Conservation (phyloP, 2,888 invertebrate genomes). For the Fragum fragum region DNA sequence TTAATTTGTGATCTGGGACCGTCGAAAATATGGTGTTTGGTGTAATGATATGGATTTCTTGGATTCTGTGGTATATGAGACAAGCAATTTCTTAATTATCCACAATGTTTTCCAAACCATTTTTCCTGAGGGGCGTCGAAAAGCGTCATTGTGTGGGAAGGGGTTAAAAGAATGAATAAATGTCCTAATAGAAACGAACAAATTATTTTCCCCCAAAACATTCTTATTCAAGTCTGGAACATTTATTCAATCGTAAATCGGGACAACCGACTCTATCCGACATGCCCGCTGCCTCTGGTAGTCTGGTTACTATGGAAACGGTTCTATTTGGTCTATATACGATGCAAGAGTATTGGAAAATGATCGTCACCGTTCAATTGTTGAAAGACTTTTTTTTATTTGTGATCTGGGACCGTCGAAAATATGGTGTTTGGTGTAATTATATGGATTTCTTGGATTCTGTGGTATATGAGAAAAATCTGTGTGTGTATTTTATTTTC, state of each 20-base stretch:
- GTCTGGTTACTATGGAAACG: slow-evolving; percentile 16
- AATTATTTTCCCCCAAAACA: too few relatives aligned
- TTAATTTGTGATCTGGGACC: background rate
- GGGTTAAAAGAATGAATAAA: too few relatives aligned
- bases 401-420: background rate
- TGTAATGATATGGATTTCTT: slow-evolving; percentile 1
- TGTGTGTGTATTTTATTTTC: too few relatives aligned
- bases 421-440: background rate
- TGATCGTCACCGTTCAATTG: background rate
- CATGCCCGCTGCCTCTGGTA: background rate
- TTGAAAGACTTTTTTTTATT: slow-evolving; percentile 5
- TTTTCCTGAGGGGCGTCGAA: too few relatives aligned
- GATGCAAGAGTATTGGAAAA: background rate
- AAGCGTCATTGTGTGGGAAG: too few relatives aligned
- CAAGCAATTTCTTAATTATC: too few relatives aligned
- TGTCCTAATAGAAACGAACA: too few relatives aligned
- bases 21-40: background rate
- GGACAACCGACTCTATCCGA: background rate
- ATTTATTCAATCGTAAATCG: background rate
- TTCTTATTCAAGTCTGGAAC: too few relatives aligned
- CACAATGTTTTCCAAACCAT: too few relatives aligned
- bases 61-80: background rate
- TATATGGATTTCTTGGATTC: background rate
- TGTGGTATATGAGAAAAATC: too few relatives aligned
- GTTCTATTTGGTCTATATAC: slow-evolving; percentile 10